These are phyloP conservation scores for Dasysyrphus tricinctus DNA, from an alignment of 2,888 invertebrate species.

Conservation along the genomic window DNA sequence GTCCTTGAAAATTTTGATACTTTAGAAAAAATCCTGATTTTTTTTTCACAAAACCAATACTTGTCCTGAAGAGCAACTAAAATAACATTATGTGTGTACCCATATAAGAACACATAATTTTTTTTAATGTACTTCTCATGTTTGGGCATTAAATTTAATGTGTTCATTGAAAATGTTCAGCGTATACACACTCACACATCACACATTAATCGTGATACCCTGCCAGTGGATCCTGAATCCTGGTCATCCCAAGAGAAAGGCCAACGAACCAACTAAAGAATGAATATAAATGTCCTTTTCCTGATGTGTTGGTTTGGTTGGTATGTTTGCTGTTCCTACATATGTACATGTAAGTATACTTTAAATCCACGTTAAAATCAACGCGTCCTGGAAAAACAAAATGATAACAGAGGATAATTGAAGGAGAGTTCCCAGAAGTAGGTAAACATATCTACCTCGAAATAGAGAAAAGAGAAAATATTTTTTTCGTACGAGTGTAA, in stretches of 20 bases:
- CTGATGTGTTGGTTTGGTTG: no score
- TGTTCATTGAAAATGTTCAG: slow-evolving; percentile 67
- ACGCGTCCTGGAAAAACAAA: slow-evolving; percentile 12
- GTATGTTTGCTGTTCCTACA: slow-evolving; percentile 34
- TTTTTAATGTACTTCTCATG: slow-evolving; percentile 75
- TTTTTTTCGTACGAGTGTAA: slow-evolving; percentile 1
- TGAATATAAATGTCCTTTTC: slow-evolving; percentile 56
- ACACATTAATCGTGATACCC: slow-evolving; percentile 8
- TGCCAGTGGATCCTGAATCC: slow-evolving; percentile 3
- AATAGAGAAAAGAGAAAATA: slow-evolving; percentile 19
- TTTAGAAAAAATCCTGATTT: no score
- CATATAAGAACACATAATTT: slow-evolving; percentile 20
- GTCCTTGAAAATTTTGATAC: no score
- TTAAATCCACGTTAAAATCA: slow-evolving; percentile 39
- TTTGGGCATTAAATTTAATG: slow-evolving; percentile 73
- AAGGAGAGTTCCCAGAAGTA: slow-evolving; percentile 44
- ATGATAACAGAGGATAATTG: slow-evolving; percentile 56
- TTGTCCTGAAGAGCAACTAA: not conserved
- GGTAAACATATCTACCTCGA: not conserved
- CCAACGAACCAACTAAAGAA: slow-evolving; percentile 52
- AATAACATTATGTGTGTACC: not conserved
- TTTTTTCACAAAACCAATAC: not conserved
- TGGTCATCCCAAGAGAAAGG: slow-evolving; percentile 65
- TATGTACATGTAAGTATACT: slow-evolving; percentile 8
- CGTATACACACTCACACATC: slow-evolving; percentile 20